A percentile compares a stretch with the other conserved stretches of the same genome.
These are phyloP conservation scores for Drosophila littoralis DNA, from an alignment of 1,140 invertebrate species.

Conservation along the genomic window DNA sequence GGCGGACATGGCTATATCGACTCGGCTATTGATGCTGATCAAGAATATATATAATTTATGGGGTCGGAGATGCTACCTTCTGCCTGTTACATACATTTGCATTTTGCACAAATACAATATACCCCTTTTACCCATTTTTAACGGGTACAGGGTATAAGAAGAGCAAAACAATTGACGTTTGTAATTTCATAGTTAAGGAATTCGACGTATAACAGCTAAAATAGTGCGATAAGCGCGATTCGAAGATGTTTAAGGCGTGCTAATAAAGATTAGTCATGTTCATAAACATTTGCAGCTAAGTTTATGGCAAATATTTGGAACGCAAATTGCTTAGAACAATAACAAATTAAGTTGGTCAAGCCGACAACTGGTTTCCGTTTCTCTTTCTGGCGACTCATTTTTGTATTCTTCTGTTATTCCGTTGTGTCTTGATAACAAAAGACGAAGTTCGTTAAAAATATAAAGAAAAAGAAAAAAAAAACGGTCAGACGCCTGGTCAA, in stretches of 20 bases:
- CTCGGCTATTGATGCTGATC: too few species aligned
- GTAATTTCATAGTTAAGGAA: constrained; percentile 37
- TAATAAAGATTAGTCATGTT: constrained; percentile 47
- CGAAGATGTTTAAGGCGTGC: constrained; percentile 30
- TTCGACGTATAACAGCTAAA: constrained; percentile 14
- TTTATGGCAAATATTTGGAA: constrained; percentile 43
- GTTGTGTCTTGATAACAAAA: constrained; percentile 67
- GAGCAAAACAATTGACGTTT: constrained; percentile 44
- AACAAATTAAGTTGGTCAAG: constrained; percentile 51
- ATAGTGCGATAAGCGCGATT: constrained; percentile 25
- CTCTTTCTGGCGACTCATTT: constrained; percentile 38
- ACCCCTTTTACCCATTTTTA: too few species aligned
- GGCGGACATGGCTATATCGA: too few species aligned
- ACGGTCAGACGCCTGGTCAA: constrained; percentile 37
- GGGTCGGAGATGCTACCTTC: too few species aligned
- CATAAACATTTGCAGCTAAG: constrained; percentile 37
- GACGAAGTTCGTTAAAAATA: constrained; percentile 58
- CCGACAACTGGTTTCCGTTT: constrained; percentile 49
- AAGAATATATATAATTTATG: too few species aligned
- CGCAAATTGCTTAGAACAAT: constrained; percentile 48
- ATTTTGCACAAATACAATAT: too few species aligned
- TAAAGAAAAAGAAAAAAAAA: constrained; percentile 25
- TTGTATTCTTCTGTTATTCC: constrained; percentile 13
- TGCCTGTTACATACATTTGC: too few species aligned
- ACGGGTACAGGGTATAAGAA: too few species aligned